Base-by-base conservation (phyloP, 2,113 vertebrate species). In the Ophthalmotilapia sp. region DNA sequence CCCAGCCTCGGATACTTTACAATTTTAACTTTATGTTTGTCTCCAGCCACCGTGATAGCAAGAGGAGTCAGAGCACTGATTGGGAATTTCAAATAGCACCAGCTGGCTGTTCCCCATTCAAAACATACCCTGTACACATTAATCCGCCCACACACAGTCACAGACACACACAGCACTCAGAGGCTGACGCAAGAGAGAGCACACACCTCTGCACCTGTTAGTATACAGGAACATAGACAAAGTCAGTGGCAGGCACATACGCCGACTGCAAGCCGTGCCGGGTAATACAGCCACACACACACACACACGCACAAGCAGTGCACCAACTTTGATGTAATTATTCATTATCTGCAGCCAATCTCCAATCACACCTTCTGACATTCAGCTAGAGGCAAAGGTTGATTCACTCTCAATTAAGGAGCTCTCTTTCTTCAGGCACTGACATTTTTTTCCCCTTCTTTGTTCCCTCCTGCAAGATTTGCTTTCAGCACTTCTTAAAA, bases 311-410 rank as follows among this genome's bases (percentile, higher is more conserved):
- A 33, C 56, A 19, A 8, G 33, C 81, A 81, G 47, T 58, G 81
- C 54, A 73, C 80, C 55, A 90, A 58, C 88, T 89, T 89, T 90
- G 81, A 93, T 91, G 93, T 93, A 92, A 93, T 94, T 91, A 92
- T 93, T 94, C 92, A 94, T 94, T 93, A 95, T 95, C 92, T 92
- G 83, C 90, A 91, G 86, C 91, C 91, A 92, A 92, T 94, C 93
- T 95, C 87, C 89, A 95, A 92, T 93, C 86, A 90, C 92, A 93
- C 91, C 91, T 94, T 94, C 89, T 95, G 94, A 94, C 94, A 94
- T 95, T 93, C 90, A 84, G 88, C 90, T 53, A 68, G 70, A 93
- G 84, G 88, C 90, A 83, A 90, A 92, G 93, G 93, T 93, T 88
- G 90, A 92, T 91, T 94, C 86, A 54, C 82, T 93, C 92, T 93